Evolutionary conservation across 2,113 vertebrate genomes (phyloP).

Genomic region (Protobothrops flavoviridis): DNA sequence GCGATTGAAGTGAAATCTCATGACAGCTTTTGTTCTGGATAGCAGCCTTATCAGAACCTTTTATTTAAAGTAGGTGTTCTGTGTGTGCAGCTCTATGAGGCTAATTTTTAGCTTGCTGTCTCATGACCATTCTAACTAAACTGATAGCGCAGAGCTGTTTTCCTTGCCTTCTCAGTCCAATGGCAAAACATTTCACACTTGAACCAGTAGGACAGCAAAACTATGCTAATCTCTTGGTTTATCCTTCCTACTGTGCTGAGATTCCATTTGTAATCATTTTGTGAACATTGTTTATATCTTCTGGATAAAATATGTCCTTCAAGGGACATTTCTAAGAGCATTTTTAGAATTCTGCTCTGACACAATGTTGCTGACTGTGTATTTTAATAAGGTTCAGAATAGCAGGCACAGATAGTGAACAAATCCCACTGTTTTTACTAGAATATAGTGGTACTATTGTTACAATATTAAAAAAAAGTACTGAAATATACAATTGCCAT

Average conservation of each 20-base stretch:
- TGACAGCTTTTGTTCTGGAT: constrained; percentile 3
- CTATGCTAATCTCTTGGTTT: constrained; percentile 1
- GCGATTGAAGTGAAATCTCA: neutral
- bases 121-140: neutral
- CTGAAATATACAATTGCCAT: neutral
- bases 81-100: neutral
- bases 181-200: neutral
- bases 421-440: neutral
- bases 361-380: neutral
- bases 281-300: constrained; percentile 9
- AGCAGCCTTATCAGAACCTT: neutral
- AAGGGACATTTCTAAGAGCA: neutral
- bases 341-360: neutral
- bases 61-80: neutral
- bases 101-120: neutral
- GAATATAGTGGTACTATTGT: neutral
- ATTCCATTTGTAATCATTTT: constrained; percentile 6
- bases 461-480: neutral
- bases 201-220: neutral
- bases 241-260: neutral
- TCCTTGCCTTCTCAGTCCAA: neutral
- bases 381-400: neutral
- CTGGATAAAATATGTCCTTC: neutral
- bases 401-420: neutral
- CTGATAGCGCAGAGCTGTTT: neutral